Percentiles rank a stretch among this genome's conserved stretches.
Evolutionary conservation across 2,113 vertebrate species (phyloP).

Genomic region (Petrocephalus zakoni): DNA sequence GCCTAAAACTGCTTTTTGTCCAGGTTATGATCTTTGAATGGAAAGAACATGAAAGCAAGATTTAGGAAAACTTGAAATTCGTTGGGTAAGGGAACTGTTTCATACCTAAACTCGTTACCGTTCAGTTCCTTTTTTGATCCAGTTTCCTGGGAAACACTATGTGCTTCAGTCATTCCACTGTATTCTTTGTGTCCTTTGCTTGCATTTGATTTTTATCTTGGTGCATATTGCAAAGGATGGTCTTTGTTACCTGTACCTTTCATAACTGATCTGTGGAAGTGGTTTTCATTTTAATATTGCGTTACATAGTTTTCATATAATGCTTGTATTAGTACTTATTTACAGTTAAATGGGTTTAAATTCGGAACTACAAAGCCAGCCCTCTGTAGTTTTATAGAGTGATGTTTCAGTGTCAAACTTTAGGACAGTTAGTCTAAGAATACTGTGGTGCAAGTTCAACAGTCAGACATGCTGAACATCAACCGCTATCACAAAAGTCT

Average conservation of each 20-base stretch:
- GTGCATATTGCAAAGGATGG: not conserved
- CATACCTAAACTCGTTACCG: not conserved
- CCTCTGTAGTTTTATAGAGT: not conserved
- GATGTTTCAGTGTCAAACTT: not conserved
- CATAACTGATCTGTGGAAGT: not conserved
- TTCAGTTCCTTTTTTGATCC: not conserved
- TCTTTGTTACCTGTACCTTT: not conserved
- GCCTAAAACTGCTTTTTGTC: not conserved
- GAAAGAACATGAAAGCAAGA: not conserved
- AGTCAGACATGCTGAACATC: too few species aligned
- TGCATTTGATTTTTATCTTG: not conserved
- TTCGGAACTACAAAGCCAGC: not conserved
- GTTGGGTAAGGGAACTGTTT: not conserved
- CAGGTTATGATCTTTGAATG: conserved; percentile 16
- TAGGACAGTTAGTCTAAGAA: too few species aligned
- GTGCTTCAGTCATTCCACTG: not conserved
- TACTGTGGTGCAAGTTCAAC: not conserved
- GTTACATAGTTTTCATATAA: not conserved
- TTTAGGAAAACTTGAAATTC: not conserved
- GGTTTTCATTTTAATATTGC: not conserved
- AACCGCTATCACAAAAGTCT: too few species aligned
- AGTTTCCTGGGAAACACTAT: not conserved
- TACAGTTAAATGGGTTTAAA: not conserved
- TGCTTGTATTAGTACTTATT: not conserved
- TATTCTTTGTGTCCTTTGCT: not conserved